These are phyloP conservation scores for Rhagologus leucostigma DNA, from an alignment of 2,113 vertebrate genomes.

Conservation along the genomic window DNA sequence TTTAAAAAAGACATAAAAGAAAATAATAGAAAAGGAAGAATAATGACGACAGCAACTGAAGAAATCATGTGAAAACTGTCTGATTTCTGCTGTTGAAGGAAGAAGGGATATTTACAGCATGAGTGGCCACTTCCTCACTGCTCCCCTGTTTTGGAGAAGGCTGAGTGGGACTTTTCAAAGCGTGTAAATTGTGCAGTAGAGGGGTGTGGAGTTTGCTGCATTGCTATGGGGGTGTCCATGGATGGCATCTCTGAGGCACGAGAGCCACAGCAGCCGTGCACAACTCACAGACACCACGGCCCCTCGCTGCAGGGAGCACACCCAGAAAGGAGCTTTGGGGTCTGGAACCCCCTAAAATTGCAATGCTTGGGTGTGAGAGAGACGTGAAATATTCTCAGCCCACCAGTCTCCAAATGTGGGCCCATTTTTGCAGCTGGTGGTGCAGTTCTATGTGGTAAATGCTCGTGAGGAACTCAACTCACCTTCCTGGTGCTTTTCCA, in stretches of 20 bases:
- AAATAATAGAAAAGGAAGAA: neutral
- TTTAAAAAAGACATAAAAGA: neutral
- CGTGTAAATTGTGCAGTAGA: accelerated
- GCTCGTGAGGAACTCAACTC: neutral
- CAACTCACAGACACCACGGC: neutral
- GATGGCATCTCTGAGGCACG: neutral
- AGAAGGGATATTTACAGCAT: neutral
- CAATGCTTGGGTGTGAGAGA: neutral
- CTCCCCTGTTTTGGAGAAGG: neutral
- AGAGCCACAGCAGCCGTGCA: neutral
- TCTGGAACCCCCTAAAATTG: neutral
- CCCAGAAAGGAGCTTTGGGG: accelerated
- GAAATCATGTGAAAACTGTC: neutral
- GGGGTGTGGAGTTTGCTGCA: neutral
- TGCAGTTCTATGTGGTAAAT: neutral
- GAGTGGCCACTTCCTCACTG: neutral
- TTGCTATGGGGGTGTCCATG: neutral
- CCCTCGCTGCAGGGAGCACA: neutral
- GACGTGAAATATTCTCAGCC: neutral
- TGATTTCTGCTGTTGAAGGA: neutral
- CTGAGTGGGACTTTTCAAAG: neutral
- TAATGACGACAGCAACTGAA: neutral
- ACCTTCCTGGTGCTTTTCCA: neutral
- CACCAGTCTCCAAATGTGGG: accelerated
- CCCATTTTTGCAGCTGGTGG: neutral